A percentile compares a stretch with the other conserved stretches of the same genome.
phyloP scores from a whole-genome alignment of 2,888 invertebrate genomes.

The Megalurothrips usitatus region DNA sequence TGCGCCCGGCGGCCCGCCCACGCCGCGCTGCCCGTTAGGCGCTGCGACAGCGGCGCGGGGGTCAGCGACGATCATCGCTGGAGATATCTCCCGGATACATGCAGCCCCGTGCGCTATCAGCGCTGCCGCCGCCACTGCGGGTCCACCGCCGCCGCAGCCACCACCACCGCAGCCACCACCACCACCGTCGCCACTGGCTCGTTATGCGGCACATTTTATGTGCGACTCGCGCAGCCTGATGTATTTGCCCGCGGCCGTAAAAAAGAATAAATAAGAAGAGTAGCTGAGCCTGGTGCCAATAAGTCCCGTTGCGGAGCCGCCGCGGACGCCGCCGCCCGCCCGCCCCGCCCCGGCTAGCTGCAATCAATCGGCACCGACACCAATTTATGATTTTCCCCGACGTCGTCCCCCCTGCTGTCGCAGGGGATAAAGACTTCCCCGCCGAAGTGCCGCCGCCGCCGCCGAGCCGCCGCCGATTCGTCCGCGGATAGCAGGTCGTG shows the following conservation, averaged over 20 bases:
- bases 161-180: background rate
- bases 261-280: background rate
- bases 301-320: background rate
- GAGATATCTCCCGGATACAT: background rate
- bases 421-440: too few species aligned
- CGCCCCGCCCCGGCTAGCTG: too few species aligned
- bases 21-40: too few species aligned
- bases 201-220: background rate
- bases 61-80: background rate
- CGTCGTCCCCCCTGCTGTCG: too few species aligned
- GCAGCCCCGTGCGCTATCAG: background rate
- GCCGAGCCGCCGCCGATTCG: background rate
- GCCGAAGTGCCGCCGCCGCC: background rate
- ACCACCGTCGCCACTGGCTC: background rate
- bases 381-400: too few species aligned
- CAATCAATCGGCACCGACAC: background rate
- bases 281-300: background rate
- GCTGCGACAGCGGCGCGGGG: background rate
- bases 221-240: background rate
- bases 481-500: too few species aligned
- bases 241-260: background rate
- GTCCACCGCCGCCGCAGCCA: background rate
- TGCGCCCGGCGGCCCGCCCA: too few species aligned
- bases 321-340: too few species aligned
- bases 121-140: background rate